Evolutionary conservation across 1,140 invertebrate genomes (phyloP), one percentile per base, ranked within the genome.

Genomic region (Lepidurus couesii): DNA sequence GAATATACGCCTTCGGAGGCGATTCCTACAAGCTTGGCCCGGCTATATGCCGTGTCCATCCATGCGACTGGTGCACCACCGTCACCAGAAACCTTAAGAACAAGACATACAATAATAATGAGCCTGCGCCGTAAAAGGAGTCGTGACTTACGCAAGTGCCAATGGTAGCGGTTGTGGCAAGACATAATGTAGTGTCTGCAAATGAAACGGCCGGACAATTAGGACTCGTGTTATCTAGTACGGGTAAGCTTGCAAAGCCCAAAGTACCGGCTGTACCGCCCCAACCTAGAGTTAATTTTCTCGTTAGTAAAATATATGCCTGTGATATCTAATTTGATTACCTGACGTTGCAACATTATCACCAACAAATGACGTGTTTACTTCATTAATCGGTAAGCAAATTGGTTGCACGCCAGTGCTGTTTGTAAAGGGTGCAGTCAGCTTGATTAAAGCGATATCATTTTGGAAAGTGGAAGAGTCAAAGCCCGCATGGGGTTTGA

Each of bases 131-230:
- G 45, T 47, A 47, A 47, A 47, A 47, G 45, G 10, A 11, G 45
- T 47, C 6, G 45, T 11, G 1, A 47, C 53, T 65, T 65, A 65
- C 53, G 1, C 53, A 65, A 65, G 53, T 0, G 53, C 53, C 53
- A 7, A 0, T 1, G 21, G 0, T 21, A 0, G 8, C 0, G 1
- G 0, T 65, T 65, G 53, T 65, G 13, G 0, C 0, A n/a, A 65
- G 21, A 21, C 53, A 65, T 7, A 65, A 0, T 9, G 53, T 65
- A 21, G 21, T 65, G 53, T 9, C 53, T 21, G 1, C 53, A 21
- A 7, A 65, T 0, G 53, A 13, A 65, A 0, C 0, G 16, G 53
- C 0, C 13, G 8, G n/a, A 65, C 53, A 65, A 65, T 1, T 0
- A n/a, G n/a, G 6, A 7, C 0, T 7, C 16, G 16, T 65, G 53